Evolutionary conservation across 1,140 invertebrate genomes (phyloP).

Genomic region (Gonioctena quinquepunctata): DNA sequence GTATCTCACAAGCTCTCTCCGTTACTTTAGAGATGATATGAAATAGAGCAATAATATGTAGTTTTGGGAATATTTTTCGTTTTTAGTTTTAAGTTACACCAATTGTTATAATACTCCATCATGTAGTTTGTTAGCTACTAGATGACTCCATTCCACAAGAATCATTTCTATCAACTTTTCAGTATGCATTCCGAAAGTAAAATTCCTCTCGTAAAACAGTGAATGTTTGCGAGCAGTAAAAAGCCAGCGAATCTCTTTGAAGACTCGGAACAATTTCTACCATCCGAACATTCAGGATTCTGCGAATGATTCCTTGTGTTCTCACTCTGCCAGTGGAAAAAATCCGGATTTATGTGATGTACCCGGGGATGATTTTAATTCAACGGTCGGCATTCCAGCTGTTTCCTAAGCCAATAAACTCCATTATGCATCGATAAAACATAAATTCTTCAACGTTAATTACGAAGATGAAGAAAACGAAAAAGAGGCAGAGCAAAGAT

Average conservation of each 20-base stretch:
- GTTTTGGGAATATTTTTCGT: too few species aligned
- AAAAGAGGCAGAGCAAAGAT: neutral
- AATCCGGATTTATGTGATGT: neutral
- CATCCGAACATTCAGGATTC: neutral
- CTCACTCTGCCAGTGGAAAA: neutral
- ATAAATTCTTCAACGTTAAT: conserved; percentile 16
- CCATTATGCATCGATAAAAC: conserved; percentile 18
- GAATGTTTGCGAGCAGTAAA: neutral
- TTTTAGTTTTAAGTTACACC: too few species aligned
- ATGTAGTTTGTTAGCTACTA: too few species aligned
- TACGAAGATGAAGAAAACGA: neutral
- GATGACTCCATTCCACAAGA: too few species aligned
- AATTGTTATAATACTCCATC: too few species aligned
- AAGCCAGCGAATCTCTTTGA: neutral
- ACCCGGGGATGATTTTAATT: conserved; percentile 8
- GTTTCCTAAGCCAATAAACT: conserved; percentile 13
- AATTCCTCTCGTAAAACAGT: too few species aligned
- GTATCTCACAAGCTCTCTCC: too few species aligned
- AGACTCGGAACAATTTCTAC: neutral
- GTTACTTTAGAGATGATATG: too few species aligned
- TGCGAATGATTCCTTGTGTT: neutral
- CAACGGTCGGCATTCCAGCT: conserved; percentile 1
- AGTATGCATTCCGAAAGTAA: too few species aligned
- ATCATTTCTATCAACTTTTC: too few species aligned
- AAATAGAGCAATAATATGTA: too few species aligned